phyloP scores from a whole-genome alignment of 2,888 invertebrate species.

The Metalampra italica region DNA sequence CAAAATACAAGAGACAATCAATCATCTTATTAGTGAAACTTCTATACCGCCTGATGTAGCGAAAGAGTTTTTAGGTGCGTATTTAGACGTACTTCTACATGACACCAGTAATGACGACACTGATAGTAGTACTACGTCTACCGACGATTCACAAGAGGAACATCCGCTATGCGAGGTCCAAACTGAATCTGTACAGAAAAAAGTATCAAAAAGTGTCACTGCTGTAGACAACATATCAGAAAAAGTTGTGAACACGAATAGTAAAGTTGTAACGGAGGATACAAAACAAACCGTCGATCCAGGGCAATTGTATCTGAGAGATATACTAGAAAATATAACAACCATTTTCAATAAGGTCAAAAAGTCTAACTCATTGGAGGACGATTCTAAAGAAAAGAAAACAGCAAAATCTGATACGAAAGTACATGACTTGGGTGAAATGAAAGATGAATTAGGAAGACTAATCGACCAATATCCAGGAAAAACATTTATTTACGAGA shows the following conservation, averaged over 20 bases:
- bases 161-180: slow-evolving; percentile 38
- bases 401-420: slow-evolving; percentile 13
- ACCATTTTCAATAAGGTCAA: slow-evolving; percentile 40
- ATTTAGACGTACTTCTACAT: slow-evolving; percentile 47
- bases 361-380: slow-evolving; percentile 14
- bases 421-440: slow-evolving; percentile 2
- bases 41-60: slow-evolving; percentile 45
- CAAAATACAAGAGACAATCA: slow-evolving; percentile 52
- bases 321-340: slow-evolving; percentile 52
- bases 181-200: slow-evolving; percentile 44
- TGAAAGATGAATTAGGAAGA: slow-evolving; percentile 29
- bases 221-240: slow-evolving; percentile 22
- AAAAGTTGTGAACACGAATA: slow-evolving; percentile 11
- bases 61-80: slow-evolving; percentile 51
- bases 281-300: slow-evolving; percentile 26
- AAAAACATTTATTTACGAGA: slow-evolving; percentile 28
- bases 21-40: slow-evolving; percentile 51
- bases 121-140: slow-evolving; percentile 31
- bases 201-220: slow-evolving; percentile 42
- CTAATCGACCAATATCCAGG: slow-evolving; percentile 22
- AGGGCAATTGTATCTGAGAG: slow-evolving; percentile 46
- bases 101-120: slow-evolving; percentile 26
- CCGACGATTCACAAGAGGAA: slow-evolving; percentile 24
- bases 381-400: slow-evolving; percentile 11
- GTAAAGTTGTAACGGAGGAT: slow-evolving; percentile 10